Conservation (phyloP, 1,140 invertebrate genomes). For the Microvelia longipes region DNA sequence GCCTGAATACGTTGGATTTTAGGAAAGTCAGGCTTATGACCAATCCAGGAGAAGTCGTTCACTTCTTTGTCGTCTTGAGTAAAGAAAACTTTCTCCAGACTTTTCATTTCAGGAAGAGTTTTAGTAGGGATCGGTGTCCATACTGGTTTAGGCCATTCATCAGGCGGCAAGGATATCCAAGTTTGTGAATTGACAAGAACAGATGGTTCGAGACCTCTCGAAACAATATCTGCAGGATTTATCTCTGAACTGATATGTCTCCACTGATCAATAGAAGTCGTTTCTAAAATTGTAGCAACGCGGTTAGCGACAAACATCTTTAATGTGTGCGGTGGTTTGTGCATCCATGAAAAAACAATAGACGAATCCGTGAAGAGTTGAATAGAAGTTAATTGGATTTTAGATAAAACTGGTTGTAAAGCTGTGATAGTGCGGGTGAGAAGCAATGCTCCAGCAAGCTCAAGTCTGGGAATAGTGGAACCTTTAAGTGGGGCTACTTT, state of each 20-base stretch:
- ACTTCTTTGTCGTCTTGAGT: background rate
- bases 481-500: constrained; percentile 29
- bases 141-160: background rate
- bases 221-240: constrained; percentile 33
- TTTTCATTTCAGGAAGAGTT: background rate
- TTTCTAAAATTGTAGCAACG: constrained; percentile 24
- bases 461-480: constrained; percentile 26
- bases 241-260: constrained; percentile 26
- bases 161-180: constrained; percentile 9
- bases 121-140: background rate
- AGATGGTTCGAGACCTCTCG: constrained; percentile 24
- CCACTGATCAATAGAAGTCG: constrained; percentile 26
- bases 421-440: constrained; percentile 17
- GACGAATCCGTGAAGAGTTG: constrained; percentile 19
- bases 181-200: constrained; percentile 13
- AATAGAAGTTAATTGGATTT: background rate
- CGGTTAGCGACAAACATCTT: constrained; percentile 25
- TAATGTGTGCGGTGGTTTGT: constrained; percentile 20
- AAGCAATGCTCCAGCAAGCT: constrained; percentile 26
- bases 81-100: background rate
- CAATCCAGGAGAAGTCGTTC: background rate
- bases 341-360: constrained; percentile 22
- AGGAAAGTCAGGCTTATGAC: background rate
- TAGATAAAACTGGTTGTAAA: background rate
- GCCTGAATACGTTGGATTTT: background rate